Evolutionary conservation across 2,888 invertebrate species (phyloP).

Genomic region (Aproaerema taeniolella): DNA sequence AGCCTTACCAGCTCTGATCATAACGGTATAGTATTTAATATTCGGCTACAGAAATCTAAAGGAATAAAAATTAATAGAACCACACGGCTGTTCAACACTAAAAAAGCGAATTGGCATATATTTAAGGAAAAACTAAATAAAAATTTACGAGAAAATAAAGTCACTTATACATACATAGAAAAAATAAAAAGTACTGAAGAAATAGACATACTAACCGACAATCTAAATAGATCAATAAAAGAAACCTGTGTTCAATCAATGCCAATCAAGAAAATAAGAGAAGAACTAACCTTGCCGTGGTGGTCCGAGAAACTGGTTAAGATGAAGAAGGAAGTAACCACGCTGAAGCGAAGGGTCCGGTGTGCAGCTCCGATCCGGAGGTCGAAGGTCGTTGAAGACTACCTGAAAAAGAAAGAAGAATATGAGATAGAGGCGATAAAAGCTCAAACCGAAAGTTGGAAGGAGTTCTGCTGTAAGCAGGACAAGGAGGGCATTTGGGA

Average conservation of each 20-base stretch:
- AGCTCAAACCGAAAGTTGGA: conserved; percentile 13
- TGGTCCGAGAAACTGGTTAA: conserved; percentile 3
- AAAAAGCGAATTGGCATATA: not conserved
- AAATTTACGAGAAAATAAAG: not conserved
- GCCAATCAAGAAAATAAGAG: not conserved
- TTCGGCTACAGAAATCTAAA: not conserved
- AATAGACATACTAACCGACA: not conserved
- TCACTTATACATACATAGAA: not conserved
- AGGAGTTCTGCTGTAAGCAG: conserved; percentile 14
- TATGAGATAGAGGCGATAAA: conserved; percentile 1
- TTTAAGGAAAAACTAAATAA: not conserved
- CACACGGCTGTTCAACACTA: conserved; percentile 1
- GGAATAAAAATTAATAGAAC: not conserved
- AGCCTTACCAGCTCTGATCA: conserved; percentile 2
- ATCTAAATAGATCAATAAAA: not conserved
- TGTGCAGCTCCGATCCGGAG: conserved; percentile 14
- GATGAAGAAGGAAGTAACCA: not conserved
- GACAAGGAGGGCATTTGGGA: conserved; percentile 15
- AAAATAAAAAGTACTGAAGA: not conserved
- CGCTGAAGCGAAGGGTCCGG: conserved; percentile 1
- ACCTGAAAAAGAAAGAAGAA: conserved; percentile 12
- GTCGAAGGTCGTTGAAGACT: conserved; percentile 4
- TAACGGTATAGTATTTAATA: not conserved
- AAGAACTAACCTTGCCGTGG: conserved; percentile 1
- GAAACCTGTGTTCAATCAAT: not conserved